Evolutionary conservation across 2,797 vertebrate genomes (phyloP), one percentile per base, ranked within the genome.

Genomic region (Momotus momota): DNA sequence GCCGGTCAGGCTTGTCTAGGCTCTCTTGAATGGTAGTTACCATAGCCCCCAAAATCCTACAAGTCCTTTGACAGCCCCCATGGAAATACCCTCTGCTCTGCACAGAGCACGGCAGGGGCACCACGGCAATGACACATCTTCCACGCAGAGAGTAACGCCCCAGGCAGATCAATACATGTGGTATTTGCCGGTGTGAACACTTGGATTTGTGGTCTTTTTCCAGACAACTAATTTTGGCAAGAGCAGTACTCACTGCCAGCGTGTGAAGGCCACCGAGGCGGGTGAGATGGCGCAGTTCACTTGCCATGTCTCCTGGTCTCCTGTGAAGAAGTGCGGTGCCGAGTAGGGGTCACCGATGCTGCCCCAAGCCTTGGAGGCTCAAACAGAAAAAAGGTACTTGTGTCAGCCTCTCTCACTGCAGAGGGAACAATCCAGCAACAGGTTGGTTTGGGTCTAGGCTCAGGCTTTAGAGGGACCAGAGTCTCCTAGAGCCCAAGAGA

Each of bases 51-150:
- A 25, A 17, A 77, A 80, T 46, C 52, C 38, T 29, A 10, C 17
- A 27, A 35, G 27, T 62, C 54, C 43, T 72, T 93, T 72, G 48
- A 57, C 19, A 67, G 29, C 17, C 60, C 29, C 27, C 25, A 4
- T 1, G 4, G 31, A 41, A 78, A 46, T 45, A 72, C 5, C 25
- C 23, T 21, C 55, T 27, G 40, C 33, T 66, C 55, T 33, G 26
- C 31, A 21, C 12, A 46, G 29, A 55, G 38, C 41, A n/a, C 41
- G 29, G 58, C 35, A 74, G 12, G 18, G 26, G 14, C 27, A 31
- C 52, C 0, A 2, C 16, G n/a, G 33, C 41, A 89, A 17, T 0
- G 1, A 38, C 5, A 13, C 40, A 23, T 35, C 9, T 22, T 52
- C 78, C 16, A 7, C 7, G 15, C 51, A 60, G 43, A 77, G 49